Evolutionary conservation across 2,113 vertebrate genomes (phyloP).

Genomic region (Rhinolophus ferrumequinum): DNA sequence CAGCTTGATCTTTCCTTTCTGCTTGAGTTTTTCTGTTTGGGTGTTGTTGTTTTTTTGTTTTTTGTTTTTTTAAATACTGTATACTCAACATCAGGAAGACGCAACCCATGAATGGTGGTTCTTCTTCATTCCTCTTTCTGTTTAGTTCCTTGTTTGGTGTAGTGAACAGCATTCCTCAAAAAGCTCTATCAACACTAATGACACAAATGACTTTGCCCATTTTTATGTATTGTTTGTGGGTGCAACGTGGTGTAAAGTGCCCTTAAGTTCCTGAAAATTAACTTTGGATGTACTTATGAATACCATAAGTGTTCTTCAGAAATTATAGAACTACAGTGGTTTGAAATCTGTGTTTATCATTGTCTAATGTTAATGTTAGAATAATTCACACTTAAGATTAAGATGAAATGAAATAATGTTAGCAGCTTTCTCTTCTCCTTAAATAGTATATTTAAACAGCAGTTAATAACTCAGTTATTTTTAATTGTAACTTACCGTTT

Average conservation of each 20-base stretch:
- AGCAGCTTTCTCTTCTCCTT: background rate
- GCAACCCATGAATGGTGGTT: background rate
- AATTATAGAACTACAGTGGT: constrained; percentile 46
- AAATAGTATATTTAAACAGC: background rate
- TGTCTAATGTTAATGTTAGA: constrained; percentile 40
- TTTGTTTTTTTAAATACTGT: background rate
- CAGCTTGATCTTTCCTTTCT: constrained; percentile 11
- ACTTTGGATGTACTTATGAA: constrained; percentile 20
- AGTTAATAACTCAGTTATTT: background rate
- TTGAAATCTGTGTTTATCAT: background rate
- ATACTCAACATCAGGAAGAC: background rate
- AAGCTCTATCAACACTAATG: background rate
- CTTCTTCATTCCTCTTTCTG: background rate
- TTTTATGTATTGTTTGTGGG: constrained; percentile 1
- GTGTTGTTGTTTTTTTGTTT: no score
- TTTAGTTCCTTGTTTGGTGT: background rate
- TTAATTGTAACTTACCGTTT: background rate
- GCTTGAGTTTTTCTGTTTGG: background rate
- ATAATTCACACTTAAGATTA: constrained; percentile 15
- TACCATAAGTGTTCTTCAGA: background rate
- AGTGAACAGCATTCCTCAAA: background rate
- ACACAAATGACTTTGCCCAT: background rate
- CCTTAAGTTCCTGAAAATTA: constrained; percentile 27
- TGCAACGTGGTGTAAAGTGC: background rate
- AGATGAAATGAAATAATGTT: constrained; percentile 1